phyloP scores from a whole-genome alignment of 2,888 invertebrate genomes.

The Pachydiplax longipennis region DNA sequence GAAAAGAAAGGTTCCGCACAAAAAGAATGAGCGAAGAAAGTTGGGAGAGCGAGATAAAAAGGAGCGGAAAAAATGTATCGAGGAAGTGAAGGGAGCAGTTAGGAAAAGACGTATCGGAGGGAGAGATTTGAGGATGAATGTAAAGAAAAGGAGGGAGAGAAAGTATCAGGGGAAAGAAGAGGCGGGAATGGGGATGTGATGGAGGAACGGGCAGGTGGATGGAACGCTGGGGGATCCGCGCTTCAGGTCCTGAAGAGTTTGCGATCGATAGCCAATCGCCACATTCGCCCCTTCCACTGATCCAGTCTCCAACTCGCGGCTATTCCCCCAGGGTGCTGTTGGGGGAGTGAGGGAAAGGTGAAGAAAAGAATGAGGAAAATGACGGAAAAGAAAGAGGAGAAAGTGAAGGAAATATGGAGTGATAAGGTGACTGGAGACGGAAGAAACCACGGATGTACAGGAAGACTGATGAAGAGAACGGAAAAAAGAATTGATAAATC shows the following conservation, averaged over 20 bases:
- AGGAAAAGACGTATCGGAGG: not conserved
- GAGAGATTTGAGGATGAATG: not conserved
- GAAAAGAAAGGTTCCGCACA: not conserved
- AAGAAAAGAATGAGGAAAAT: too few relatives aligned
- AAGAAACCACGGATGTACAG: not conserved
- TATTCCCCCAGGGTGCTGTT: not conserved
- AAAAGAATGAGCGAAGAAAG: not conserved
- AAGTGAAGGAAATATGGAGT: too few relatives aligned
- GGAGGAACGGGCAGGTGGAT: not conserved
- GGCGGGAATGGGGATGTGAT: not conserved
- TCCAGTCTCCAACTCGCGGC: not conserved
- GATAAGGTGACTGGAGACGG: not conserved
- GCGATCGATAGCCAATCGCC: not conserved
- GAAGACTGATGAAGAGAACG: too few relatives aligned
- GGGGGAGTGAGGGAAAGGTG: not conserved
- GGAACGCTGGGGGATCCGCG: not conserved
- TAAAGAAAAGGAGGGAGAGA: not conserved
- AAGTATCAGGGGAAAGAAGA: not conserved
- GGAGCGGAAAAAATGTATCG: not conserved
- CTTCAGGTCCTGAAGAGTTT: not conserved
- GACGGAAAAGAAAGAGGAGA: too few relatives aligned
- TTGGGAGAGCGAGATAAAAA: not conserved
- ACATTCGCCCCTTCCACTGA: not conserved
- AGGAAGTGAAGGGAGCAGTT: not conserved
- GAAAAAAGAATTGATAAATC: too few relatives aligned